These are phyloP conservation scores for Enteromius radiatus DNA, from an alignment of 2,797 vertebrate species.

Conservation along the genomic window DNA sequence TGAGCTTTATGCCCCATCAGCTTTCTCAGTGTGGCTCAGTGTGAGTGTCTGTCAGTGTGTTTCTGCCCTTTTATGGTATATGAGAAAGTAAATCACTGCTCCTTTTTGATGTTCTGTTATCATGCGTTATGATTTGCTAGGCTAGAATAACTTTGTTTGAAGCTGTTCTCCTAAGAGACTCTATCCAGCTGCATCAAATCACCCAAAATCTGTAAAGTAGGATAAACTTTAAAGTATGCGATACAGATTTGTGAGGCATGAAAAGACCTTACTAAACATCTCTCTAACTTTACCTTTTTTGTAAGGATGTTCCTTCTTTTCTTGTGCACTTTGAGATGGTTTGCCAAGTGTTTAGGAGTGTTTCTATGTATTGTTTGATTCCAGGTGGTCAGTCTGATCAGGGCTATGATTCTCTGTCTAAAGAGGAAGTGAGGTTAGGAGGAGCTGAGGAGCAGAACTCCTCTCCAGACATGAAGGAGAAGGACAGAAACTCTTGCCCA, in stretches of 20 bases:
- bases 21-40: conserved; percentile 28
- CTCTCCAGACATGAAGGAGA: conserved; percentile 79
- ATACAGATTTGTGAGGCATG: not conserved
- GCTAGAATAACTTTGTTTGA: conserved; percentile 32
- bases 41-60: conserved; percentile 19
- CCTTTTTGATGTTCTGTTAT: not conserved
- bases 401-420: conserved; percentile 89
- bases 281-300: not conserved
- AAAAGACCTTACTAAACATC: not conserved
- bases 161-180: conserved; percentile 4
- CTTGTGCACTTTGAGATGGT: not conserved
- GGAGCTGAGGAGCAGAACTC: conserved; percentile 75
- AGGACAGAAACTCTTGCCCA: conserved; percentile 82
- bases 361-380: conserved; percentile 38
- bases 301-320: not conserved
- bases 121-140: not conserved
- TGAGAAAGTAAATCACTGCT: not conserved
- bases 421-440: conserved; percentile 88
- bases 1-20: conserved; percentile 40
- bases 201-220: not conserved
- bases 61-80: conserved; percentile 1
- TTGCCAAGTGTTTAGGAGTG: not conserved
- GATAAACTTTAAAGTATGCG: not conserved
- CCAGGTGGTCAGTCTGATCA: conserved; percentile 91
- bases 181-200: not conserved